Percentiles rank a stretch among this genome's conserved stretches.
Conservation (phyloP, 2,888 invertebrate species). For the Entomobrya proxima region DNA sequence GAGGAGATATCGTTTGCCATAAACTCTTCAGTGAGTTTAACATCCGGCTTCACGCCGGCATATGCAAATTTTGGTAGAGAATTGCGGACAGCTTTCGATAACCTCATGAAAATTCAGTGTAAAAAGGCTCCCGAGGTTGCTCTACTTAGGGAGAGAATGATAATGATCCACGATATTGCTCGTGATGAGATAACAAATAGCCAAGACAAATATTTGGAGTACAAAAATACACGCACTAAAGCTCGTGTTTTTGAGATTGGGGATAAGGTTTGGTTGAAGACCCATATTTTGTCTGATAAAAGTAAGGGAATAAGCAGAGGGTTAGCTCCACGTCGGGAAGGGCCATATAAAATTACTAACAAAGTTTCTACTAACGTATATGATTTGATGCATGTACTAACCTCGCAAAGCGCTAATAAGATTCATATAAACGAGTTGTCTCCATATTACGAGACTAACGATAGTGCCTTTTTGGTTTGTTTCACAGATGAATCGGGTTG, state of each 20-base stretch:
- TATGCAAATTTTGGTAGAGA: not conserved
- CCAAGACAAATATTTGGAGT: not conserved
- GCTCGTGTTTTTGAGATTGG: conserved; percentile 32
- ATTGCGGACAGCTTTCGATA: not conserved
- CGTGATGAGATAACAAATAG: not conserved
- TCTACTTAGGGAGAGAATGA: not conserved
- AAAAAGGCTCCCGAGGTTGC: not conserved
- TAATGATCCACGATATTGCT: not conserved
- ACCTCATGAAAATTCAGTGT: not conserved
- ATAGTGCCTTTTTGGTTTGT: not conserved
- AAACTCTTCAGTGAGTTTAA: not conserved
- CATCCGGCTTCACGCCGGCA: not conserved
- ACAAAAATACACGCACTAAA: not conserved
- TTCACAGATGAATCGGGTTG: not conserved
- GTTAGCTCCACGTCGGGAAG: conserved; percentile 39
- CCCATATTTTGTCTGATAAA: conserved; percentile 53
- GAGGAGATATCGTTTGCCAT: not conserved
- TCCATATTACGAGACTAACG: not conserved
- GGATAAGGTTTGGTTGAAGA: conserved; percentile 42
- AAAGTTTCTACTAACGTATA: not conserved
- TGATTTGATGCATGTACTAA: conserved; percentile 4
- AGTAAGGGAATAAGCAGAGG: conserved; percentile 43
- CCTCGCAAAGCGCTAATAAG: not conserved
- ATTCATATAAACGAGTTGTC: conserved; percentile 56
- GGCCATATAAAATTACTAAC: conserved; percentile 42